Evolutionary conservation across 2,113 vertebrate species (phyloP), one percentile per base, ranked within the genome.

Genomic region (Notiomystis cincta): DNA sequence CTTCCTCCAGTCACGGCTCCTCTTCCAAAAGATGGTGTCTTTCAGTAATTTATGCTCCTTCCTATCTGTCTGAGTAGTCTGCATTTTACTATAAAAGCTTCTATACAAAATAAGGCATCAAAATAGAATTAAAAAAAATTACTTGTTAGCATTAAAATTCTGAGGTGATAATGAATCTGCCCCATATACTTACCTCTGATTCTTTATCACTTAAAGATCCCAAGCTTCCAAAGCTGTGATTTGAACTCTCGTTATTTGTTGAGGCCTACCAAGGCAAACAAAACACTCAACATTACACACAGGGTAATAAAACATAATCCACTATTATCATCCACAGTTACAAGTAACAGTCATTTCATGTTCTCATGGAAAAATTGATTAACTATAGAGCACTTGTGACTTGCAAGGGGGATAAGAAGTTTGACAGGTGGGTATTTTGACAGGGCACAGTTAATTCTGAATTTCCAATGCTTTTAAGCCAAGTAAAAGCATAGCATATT

Each of bases 161-260:
- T 72, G 31, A 81, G 37, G 51, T 82, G 75, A 50, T 83, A 89
- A 62, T 76, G 9, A 67, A 79, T 50, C 42, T 54, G 25, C 6
- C 70, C 73, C 57, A 42, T 25, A 73, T 72, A 97, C 98, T 93
- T 98, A 99, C 99, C 99, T 99, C 99, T 37, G 99, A 99, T 96
- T 99, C 99, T 97, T 99, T 99, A 97, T 99, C 99, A 60, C 99
- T 99, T 96, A 98, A 98, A 96, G 99, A 99, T 95, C 99, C 99
- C 90, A 99, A 98, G 96, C 99, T 99, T 98, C 99, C 99, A 95
- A 99, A 99, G 98, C 99, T 99, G 95, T 99, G 99, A 98, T 99
- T 99, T 94, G 99, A 99, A 98, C 99, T 99, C 98, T 99, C 99
- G 96, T 99, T 99, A 98, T 99, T 99, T 97, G 99, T 99, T 98